Percentiles rank a stretch among this genome's conserved stretches.
Evolutionary conservation across 2,113 vertebrate species (phyloP).

Genomic region (Proterorhinus semilunaris): DNA sequence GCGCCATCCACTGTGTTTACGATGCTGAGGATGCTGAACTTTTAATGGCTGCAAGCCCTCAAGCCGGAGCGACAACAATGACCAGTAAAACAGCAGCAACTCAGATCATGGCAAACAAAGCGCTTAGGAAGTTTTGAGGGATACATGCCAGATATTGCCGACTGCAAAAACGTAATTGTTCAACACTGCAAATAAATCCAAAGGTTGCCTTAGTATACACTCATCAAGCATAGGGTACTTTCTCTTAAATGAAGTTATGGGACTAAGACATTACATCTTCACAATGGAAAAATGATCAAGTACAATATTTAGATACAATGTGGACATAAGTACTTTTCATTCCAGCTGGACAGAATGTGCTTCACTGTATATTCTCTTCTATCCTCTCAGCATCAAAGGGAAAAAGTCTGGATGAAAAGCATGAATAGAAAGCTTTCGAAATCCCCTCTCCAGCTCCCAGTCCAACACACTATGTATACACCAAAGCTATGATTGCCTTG

Average conservation of each 20-base stretch:
- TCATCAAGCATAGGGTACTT: background rate
- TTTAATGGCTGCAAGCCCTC: constrained; percentile 44
- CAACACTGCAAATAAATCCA: background rate
- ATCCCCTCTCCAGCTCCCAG: background rate
- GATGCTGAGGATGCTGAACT: constrained; percentile 44
- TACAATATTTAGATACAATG: background rate
- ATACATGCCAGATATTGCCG: background rate
- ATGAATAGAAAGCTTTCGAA: constrained; percentile 27
- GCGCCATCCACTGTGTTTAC: constrained; percentile 44
- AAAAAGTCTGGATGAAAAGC: background rate
- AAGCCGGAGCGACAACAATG: constrained; percentile 35
- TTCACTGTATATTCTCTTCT: background rate
- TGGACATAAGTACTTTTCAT: background rate
- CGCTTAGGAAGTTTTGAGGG: background rate
- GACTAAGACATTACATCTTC: too few relatives aligned
- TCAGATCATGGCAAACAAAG: constrained; percentile 26
- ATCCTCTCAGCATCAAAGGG: background rate
- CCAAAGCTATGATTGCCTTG: constrained; percentile 43
- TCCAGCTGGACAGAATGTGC: background rate
- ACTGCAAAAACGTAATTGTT: too few relatives aligned
- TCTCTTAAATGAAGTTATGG: too few relatives aligned
- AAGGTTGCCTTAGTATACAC: background rate
- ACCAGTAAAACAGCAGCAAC: constrained; percentile 45
- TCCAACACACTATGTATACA: constrained; percentile 9
- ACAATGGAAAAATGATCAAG: background rate